Base-by-base conservation (phyloP, 1,140 invertebrate species). In the Metaphire vulgaris region DNA sequence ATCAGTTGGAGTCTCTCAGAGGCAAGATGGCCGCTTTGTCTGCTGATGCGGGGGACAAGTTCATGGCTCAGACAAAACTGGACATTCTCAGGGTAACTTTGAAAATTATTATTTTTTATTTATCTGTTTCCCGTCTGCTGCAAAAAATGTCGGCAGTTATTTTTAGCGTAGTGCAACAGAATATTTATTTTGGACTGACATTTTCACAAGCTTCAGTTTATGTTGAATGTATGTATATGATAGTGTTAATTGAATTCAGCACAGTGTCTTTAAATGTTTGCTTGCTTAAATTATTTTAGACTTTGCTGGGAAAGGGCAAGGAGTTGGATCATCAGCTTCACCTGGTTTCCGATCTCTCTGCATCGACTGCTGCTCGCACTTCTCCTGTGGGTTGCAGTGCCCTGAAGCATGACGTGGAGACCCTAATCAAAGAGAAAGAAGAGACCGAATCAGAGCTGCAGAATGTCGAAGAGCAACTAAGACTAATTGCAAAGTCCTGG, bases 1-100 rank as follows among this genome's bases (percentile, higher is more conserved):
- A 96, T 85, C 97, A 93, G 91, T 88, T 96, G 26, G 92, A 94
- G 82, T 91, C 92, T 1, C 94, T 93, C 0, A 90, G 92, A 66
- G 93, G 92, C 80, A 93, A 92, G 0, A 90, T 96, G 0, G 89
- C 90, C 79, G 88, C 93, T 1, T 96, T 94, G 91, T 91, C 91
- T n/a, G 94, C 97, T 84, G 88, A 90, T 1, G 92, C 93, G 78
- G 87, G 95, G 33, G 95, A 97, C 84, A 89, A 93, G 81, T 91
- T 95, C 2, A 92, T 92, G 0, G 86, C 97, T 29, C 92, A 93
- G 81, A 93, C 93, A 76, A 97, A 97, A 86, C 88, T 96, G 29
- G 93, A 97, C 82, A 90, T 93, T 78, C 86, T 95, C 1, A 93
- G 92, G 86, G 89, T 90, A 80, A 12, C 6, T 56, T 56, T n/a